Base-by-base conservation (phyloP, 1,140 invertebrate genomes). In the Drosophila kurseongensis region DNA sequence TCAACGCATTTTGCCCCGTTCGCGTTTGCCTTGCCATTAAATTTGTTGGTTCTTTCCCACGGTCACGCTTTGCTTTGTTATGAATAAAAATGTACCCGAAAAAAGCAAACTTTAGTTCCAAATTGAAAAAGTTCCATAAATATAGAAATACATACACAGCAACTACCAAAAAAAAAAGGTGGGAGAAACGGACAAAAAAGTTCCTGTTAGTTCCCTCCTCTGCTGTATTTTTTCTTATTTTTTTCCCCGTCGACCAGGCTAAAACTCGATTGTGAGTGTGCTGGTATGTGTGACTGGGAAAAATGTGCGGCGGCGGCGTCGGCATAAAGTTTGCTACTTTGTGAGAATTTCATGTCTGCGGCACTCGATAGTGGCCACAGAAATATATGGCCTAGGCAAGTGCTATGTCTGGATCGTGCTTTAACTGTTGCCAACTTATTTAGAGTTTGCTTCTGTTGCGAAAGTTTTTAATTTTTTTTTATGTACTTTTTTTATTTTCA, bases 61-160 rank as follows among this genome's bases (percentile, higher is more conserved):
- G 62, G 84, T 71, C 77, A 89, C 80, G 84, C 69, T 75, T 78
- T 74, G 73, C 76, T 83, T 88, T 89, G 83, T 89, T 89, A 80
- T 89, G 84, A 89, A 89, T 88, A 88, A 80, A 89, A 80, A 88
- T 89, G 61, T 69, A 62, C 60, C 77, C 74, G 77, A 76, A 83
- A 88, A 76, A 74, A 68, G 55, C 44, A 79, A 89, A 89, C 84
- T 89, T 89, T 89, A 90, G 79, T 89, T 84, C 66, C 84, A 89
- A 89, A 89, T 89, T 89, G 84, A 89, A 89, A 89, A 89, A 89
- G 84, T 89, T 89, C 80, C 80, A 89, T 89, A 89, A 89, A 89
- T 89, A 89, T 80, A 89, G 61, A 89, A 86, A 86, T 84, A 84
- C 84, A 74, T 75, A 72, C 32, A 76, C 55, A 66, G 8, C 40